Conservation (phyloP, 2,113 vertebrate genomes). For the Alaudala cheleensis region DNA sequence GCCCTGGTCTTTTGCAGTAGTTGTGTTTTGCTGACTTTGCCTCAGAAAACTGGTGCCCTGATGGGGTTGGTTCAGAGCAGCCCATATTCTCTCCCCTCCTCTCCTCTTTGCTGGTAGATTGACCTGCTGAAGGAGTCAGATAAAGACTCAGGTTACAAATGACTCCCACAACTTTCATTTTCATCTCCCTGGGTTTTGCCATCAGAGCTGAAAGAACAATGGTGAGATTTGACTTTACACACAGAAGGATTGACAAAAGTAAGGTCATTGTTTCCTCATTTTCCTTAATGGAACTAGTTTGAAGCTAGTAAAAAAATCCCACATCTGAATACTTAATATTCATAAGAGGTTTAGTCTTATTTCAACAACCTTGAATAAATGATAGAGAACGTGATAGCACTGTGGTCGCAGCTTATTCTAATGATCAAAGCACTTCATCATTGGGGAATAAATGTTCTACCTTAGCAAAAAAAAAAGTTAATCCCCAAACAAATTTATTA, state of each 20-base stretch:
- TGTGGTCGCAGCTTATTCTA: slow-evolving; percentile 19
- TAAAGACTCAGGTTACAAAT: neutral
- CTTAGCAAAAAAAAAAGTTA: neutral
- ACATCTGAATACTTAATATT: slow-evolving; percentile 28
- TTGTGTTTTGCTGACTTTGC: neutral
- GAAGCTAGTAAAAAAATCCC: neutral
- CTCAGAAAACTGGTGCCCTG: neutral
- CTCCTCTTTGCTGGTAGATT: neutral
- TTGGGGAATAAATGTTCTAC: slow-evolving; percentile 41
- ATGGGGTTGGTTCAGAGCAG: neutral
- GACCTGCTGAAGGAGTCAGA: neutral
- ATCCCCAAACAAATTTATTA: neutral
- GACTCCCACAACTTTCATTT: neutral
- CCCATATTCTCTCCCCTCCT: neutral
- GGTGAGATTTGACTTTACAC: neutral
- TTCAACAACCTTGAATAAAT: slow-evolving; percentile 53
- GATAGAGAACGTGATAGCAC: slow-evolving; percentile 26
- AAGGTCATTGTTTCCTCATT: neutral
- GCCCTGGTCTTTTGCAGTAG: neutral
- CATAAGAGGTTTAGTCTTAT: slow-evolving; percentile 21
- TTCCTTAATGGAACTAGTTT: neutral
- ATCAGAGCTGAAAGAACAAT: neutral
- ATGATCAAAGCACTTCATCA: slow-evolving; percentile 46
- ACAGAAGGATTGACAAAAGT: rapidly evolving
- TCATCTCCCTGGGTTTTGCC: neutral